Evolutionary conservation across 2,113 vertebrate species (phyloP).

Genomic region (Cyanoderma ruficeps): DNA sequence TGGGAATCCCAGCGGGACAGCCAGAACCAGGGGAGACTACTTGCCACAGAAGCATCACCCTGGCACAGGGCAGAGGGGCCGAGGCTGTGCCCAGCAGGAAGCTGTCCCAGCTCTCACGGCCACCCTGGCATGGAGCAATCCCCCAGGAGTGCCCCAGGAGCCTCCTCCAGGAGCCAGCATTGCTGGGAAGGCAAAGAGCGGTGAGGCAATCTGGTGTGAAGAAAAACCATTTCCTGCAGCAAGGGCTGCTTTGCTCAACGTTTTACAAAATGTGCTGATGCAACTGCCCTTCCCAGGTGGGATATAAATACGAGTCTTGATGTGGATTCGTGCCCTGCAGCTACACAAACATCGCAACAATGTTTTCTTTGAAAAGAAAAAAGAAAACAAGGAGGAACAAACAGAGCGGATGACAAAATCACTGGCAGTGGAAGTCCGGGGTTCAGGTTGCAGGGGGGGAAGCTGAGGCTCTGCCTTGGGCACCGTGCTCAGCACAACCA

Average conservation of each 20-base stretch:
- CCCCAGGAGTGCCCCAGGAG: not conserved
- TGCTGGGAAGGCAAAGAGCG: conserved; percentile 29
- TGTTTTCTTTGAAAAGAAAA: not conserved
- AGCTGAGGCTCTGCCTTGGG: not conserved
- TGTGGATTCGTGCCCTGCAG: not conserved
- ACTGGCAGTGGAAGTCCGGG: not conserved
- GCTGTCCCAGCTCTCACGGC: not conserved
- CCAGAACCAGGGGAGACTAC: fast-evolving
- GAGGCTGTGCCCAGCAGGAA: fast-evolving
- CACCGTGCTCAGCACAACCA: not conserved
- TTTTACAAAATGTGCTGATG: conserved; percentile 53
- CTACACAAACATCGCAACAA: conserved; percentile 5
- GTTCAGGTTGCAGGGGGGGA: not conserved
- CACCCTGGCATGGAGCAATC: not conserved
- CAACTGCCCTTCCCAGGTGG: conserved; percentile 55
- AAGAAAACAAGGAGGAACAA: conserved; percentile 27
- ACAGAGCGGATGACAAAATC: not conserved
- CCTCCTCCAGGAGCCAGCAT: not conserved
- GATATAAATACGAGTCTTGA: conserved; percentile 1
- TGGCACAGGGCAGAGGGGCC: not conserved
- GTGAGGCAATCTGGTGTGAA: conserved; percentile 57
- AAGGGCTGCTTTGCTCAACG: conserved; percentile 57
- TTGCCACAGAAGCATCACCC: fast-evolving
- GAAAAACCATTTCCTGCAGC: conserved; percentile 64
- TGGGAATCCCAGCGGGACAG: not conserved